Evolutionary conservation across 2,888 invertebrate genomes (phyloP), one percentile per base, ranked within the genome.

Genomic region (Hemicrepidius hirtus): DNA sequence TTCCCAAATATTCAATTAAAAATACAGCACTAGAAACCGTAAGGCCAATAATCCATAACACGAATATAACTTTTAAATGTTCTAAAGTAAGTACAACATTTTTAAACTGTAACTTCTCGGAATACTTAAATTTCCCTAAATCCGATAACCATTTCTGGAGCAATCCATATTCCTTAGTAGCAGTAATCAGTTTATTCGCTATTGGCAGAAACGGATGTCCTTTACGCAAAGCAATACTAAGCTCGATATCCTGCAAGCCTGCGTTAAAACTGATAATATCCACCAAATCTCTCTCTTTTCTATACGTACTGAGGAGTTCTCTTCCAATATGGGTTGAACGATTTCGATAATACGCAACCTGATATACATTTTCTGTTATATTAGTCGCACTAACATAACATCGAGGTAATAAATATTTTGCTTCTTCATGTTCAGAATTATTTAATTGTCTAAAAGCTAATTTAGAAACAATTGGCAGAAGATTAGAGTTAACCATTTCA

Each of bases 241-340:
- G 20, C 9, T 60, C 44, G 1, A 60, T 60, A 18, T 60, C 60
- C n/a, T 41, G 60, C 44, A 60, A 24, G 1, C 60, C 44, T 10
- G 21, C 60, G 28, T 60, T 60, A 28, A n/a, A 24, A 21, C 1
- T n/a, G 24, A 60, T 40, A 7, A 13, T 21, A 16, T 60, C 28
- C 1, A 60, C 60, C 3, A 60, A 12, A 10, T 21, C 20, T 4
- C 60, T 60, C 12, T 60, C 60, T 9, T 16, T 24, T 10, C 20
- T 44, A 9, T 60, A 60, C n/a, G n/a, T 44, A 40, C 18, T 44
- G 5, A 60, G 28, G 7, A 60, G 21, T 18, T 60, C 18, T 21
- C 21, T 44, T 13, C 60, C 60, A 5, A 60, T 60, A 18, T n/a
- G 28, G 3, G 60, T 60, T n/a, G 60, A 40, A 9, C n/a, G 13